Evolutionary conservation across 2,888 invertebrate genomes (phyloP).

Genomic region (Poecilus cupreus): DNA sequence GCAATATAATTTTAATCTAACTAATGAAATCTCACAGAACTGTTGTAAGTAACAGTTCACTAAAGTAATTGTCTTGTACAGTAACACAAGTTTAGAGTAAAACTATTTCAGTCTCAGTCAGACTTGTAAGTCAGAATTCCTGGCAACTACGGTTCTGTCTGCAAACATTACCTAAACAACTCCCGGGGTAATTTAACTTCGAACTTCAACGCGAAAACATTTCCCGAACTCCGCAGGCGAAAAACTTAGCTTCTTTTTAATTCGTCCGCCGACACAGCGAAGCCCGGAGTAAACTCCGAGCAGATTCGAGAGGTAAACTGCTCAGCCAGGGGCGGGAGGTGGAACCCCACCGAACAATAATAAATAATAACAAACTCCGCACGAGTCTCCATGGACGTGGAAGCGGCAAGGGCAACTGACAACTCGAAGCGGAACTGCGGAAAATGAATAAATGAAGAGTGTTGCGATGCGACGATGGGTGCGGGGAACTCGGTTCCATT

Average conservation of each 20-base stretch:
- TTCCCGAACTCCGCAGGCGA: background rate
- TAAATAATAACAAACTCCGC: slow-evolving; percentile 22
- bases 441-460: slow-evolving; percentile 37
- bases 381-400: background rate
- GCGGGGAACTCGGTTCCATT: background rate
- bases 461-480: background rate
- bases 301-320: background rate
- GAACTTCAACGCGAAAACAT: slow-evolving; percentile 39
- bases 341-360: background rate
- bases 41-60: too few relatives aligned
- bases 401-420: background rate
- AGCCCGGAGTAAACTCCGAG: background rate
- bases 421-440: background rate
- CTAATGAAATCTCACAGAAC: too few relatives aligned
- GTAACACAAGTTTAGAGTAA: too few relatives aligned
- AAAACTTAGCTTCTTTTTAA: slow-evolving; percentile 31
- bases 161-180: slow-evolving; percentile 21
- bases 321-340: background rate
- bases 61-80: too few relatives aligned
- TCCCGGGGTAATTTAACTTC: slow-evolving; percentile 41
- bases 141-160: slow-evolving; percentile 5
- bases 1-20: too few relatives aligned
- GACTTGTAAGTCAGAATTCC: background rate
- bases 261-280: background rate
- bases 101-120: background rate